These are phyloP conservation scores for Aplysina aerophoba DNA, from an alignment of 37 sponge, comb jelly and placozoan species.

Conservation along the genomic window DNA sequence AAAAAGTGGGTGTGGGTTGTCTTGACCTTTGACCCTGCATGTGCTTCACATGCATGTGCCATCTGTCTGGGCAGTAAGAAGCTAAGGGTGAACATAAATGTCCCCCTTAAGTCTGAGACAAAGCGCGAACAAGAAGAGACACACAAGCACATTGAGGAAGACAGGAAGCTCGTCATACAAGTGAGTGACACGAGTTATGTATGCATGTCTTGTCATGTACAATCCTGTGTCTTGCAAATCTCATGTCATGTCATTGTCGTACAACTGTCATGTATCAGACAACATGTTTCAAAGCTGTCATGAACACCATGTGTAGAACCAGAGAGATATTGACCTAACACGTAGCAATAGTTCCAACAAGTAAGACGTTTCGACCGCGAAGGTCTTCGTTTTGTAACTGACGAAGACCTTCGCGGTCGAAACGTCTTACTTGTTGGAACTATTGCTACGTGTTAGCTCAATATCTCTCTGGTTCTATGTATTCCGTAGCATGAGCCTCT, in stretches of 20 bases:
- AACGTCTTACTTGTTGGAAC: too few species aligned
- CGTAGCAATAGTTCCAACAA: too few species aligned
- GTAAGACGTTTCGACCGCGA: too few species aligned
- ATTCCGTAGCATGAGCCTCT: too few species aligned
- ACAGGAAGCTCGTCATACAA: constrained; percentile 97
- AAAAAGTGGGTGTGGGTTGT: constrained; percentile 65
- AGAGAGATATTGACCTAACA: too few species aligned
- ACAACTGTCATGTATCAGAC: not conserved
- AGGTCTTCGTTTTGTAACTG: too few species aligned
- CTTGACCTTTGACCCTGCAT: too few species aligned
- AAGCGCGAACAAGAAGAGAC: constrained; percentile 93
- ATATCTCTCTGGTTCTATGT: too few species aligned
- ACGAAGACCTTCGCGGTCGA: too few species aligned
- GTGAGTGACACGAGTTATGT: constrained; percentile 39
- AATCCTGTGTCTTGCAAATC: not conserved
- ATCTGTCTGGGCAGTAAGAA: constrained; percentile 75
- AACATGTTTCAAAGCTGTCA: too few species aligned
- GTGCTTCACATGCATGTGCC: not conserved
- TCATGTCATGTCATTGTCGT: not conserved
- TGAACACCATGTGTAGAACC: too few species aligned
- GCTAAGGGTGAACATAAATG: constrained; percentile 93
- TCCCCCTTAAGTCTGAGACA: constrained; percentile 92
- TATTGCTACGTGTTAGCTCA: too few species aligned
- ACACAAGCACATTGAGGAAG: constrained; percentile 97
- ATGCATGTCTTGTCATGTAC: not conserved